A percentile compares a stretch with the other conserved stretches of the same genome.
These are phyloP conservation scores for Cygnus buccinator DNA, from an alignment of 2,113 vertebrate species.

Conservation along the genomic window DNA sequence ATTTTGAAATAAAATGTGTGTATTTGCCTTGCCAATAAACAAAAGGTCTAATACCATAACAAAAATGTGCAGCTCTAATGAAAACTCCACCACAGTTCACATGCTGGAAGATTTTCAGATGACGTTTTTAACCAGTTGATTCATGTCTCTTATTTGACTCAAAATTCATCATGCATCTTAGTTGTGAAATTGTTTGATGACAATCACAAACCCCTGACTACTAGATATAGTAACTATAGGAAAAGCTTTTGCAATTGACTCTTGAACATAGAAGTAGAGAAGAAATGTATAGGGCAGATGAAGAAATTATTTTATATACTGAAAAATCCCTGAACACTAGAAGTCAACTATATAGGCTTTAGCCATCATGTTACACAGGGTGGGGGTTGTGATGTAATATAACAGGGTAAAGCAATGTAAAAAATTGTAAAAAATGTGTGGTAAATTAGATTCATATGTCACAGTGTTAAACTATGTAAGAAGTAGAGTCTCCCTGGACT, in stretches of 20 bases:
- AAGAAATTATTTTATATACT: background rate
- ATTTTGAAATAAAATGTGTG: background rate
- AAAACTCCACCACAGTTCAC: background rate
- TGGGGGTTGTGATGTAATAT: background rate
- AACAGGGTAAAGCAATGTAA: background rate
- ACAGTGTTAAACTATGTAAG: background rate
- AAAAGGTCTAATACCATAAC: background rate
- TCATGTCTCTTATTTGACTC: background rate
- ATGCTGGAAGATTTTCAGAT: background rate
- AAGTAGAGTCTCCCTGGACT: background rate
- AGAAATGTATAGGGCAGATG: background rate
- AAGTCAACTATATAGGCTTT: background rate
- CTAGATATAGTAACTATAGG: background rate
- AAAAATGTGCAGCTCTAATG: background rate
- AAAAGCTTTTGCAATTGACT: constrained; percentile 38
- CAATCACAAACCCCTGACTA: constrained; percentile 23
- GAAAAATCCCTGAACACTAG: accelerated
- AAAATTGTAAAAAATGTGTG: background rate
- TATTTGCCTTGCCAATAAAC: background rate
- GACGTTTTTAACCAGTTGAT: background rate
- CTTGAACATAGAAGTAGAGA: background rate
- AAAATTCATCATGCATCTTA: constrained; percentile 28
- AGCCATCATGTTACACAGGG: background rate
- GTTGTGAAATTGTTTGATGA: constrained; percentile 46
- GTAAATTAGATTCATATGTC: background rate